Conservation (phyloP, 2,113 vertebrate species). For the Caranx ignobilis region DNA sequence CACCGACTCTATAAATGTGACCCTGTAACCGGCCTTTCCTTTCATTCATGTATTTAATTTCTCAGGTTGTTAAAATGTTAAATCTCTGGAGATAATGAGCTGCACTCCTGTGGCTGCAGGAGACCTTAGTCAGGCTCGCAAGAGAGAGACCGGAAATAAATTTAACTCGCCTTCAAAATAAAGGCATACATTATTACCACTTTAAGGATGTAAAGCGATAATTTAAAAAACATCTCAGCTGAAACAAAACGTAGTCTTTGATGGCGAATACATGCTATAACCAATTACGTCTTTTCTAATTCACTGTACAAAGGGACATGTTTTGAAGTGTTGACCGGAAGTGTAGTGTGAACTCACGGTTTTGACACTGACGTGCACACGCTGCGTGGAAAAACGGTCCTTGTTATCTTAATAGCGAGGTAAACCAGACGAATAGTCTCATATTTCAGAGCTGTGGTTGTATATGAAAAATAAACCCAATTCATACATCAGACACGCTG, state of each 20-base stretch:
- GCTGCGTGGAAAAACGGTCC: background rate
- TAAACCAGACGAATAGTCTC: background rate
- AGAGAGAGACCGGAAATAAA: slow-evolving; percentile 29
- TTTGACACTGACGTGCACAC: slow-evolving; percentile 23
- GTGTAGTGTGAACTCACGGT: background rate
- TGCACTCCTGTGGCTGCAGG: background rate
- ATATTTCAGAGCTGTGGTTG: background rate
- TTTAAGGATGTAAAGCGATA: accelerated
- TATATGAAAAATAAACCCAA: background rate
- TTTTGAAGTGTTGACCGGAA: slow-evolving; percentile 52
- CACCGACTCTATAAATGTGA: too few relatives aligned
- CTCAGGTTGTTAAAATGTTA: background rate
- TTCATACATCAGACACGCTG: background rate
- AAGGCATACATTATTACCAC: background rate
- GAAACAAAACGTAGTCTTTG: accelerated
- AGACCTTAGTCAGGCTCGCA: background rate
- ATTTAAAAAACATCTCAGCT: too few relatives aligned
- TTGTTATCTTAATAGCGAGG: background rate
- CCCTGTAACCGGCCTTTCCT: background rate
- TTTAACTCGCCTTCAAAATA: slow-evolving; percentile 27
- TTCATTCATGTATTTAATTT: background rate
- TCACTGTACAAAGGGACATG: background rate
- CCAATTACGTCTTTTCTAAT: accelerated
- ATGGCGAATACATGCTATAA: accelerated
- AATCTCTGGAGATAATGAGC: background rate